Base-by-base conservation (phyloP, 2,797 vertebrate species). In the Halcyon badia region DNA sequence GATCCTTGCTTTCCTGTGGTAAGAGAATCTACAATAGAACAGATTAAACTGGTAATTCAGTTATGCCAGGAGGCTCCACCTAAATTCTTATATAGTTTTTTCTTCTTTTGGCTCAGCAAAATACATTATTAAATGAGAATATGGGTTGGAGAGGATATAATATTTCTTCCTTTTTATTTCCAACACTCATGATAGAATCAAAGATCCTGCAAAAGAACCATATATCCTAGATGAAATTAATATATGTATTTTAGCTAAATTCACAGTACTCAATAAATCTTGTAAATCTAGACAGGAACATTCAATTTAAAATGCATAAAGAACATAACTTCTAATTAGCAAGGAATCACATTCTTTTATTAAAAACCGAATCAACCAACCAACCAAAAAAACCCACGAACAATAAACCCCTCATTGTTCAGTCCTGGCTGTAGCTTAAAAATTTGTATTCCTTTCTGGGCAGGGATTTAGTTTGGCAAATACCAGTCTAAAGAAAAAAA, bases 21-120 rank as follows among this genome's bases (percentile, higher is more conserved):
- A 78, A 66, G 52, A 86, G 54, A 65, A 72, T 56, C 87, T 88
- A 79, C 70, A 96, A 46, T 22, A 77, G 80, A 91, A 92, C 33
- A 87, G 68, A 77, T 62, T 90, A 72, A 89, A 64, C 15, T 44
- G 35, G 41, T 81, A 60, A 86, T 44, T 88, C 64, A 41, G 71
- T 85, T 69, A 77, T 66, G 17, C 26, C 49, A 68, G 35, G 14
- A 62, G 19, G 20, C 10, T 57, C 37, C 44, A 87, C 11, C 31
- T 64, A 52, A 85, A 64, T 33, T 83, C 26, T 70, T 72, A 26
- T 0, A 80, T 3, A 28, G 37, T 4, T 65, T 69, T 86, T 71
- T 57, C 22, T 62, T 88, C 15, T 51, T 91, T 82, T 33, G 61
- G 11, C 31, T 94, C 58, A 86, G 71, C 49, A 58, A 94, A 83